Evolutionary conservation across 1,140 invertebrate species (phyloP).

Genomic region (Prorops nasuta): DNA sequence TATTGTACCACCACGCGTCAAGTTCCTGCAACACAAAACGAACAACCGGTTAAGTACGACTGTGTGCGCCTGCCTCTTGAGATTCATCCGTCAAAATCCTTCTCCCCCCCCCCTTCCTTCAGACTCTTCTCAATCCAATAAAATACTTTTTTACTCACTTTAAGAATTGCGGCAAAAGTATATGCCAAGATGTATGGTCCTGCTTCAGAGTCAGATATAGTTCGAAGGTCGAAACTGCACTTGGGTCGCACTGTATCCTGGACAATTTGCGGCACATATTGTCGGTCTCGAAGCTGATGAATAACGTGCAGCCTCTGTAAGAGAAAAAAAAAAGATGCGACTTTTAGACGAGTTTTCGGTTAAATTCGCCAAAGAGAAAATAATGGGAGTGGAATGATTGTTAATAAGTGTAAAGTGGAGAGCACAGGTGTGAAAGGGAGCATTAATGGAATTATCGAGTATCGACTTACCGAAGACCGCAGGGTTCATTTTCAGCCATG

Average conservation of each 20-base stretch:
- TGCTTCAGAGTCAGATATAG: slow-evolving; percentile 81
- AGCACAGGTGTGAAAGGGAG: no score
- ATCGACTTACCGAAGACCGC: slow-evolving; percentile 69
- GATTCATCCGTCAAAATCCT: no score
- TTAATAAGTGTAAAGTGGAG: no score
- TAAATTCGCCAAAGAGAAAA: no score
- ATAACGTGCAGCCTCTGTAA: slow-evolving; percentile 70
- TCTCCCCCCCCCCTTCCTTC: no score
- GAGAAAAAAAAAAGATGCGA: slow-evolving; percentile 21
- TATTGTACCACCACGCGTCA: slow-evolving; percentile 77
- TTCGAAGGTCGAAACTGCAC: slow-evolving; percentile 82
- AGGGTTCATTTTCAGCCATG: slow-evolving; percentile 81
- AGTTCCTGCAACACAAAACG: slow-evolving; percentile 64
- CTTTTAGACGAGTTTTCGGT: neutral
- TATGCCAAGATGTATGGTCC: slow-evolving; percentile 77
- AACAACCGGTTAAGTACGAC: no score
- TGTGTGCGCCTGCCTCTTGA: no score
- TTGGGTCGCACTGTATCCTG: slow-evolving; percentile 77
- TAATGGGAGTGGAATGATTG: no score
- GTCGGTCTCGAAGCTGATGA: slow-evolving; percentile 71
- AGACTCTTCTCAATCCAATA: no score
- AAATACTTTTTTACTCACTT: no score
- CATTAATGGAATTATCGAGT: no score
- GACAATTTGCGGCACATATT: slow-evolving; percentile 61
- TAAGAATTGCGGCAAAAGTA: slow-evolving; percentile 78